Percentiles rank a stretch among this genome's conserved stretches.
Conservation (phyloP, 1,140 invertebrate genomes). For the Pseudomyrmex flavicornis region DNA sequence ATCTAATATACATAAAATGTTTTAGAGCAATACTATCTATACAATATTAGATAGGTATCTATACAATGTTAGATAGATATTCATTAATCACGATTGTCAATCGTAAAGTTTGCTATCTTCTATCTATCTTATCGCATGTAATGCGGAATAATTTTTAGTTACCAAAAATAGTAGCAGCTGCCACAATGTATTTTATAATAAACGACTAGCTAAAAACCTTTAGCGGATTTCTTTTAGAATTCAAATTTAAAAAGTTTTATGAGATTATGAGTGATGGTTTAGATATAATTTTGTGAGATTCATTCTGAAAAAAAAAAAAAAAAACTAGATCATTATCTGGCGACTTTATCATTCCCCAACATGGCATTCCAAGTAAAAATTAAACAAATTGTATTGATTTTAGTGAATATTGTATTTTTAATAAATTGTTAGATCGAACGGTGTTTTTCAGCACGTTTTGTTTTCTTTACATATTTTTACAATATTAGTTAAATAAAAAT, state of each 20-base stretch:
- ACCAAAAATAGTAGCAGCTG: neutral
- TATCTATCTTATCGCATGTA: conserved; percentile 3
- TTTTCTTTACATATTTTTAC: no score
- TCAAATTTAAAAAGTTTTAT: neutral
- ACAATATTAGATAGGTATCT: conserved; percentile 21
- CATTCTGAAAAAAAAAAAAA: neutral
- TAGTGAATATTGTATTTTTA: conserved; percentile 12
- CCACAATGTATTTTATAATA: conserved; percentile 15
- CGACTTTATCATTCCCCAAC: conserved; percentile 61
- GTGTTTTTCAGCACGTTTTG: conserved; percentile 2
- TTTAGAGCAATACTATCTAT: conserved; percentile 31
- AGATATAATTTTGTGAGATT: conserved; percentile 16
- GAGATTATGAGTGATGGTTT: neutral
- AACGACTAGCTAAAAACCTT: conserved; percentile 4
- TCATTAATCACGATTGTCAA: conserved; percentile 5
- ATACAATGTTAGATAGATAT: conserved; percentile 20
- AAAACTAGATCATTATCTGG: neutral
- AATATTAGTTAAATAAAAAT: neutral
- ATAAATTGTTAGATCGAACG: neutral
- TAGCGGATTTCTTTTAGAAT: neutral
- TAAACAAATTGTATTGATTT: neutral
- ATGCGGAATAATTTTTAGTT: conserved; percentile 25
- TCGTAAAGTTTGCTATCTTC: conserved; percentile 9
- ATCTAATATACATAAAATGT: conserved; percentile 25
- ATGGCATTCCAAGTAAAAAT: conserved; percentile 55